Evolutionary conservation across 2,888 invertebrate genomes (phyloP).

Genomic region (Rotaria magnacalcarata): DNA sequence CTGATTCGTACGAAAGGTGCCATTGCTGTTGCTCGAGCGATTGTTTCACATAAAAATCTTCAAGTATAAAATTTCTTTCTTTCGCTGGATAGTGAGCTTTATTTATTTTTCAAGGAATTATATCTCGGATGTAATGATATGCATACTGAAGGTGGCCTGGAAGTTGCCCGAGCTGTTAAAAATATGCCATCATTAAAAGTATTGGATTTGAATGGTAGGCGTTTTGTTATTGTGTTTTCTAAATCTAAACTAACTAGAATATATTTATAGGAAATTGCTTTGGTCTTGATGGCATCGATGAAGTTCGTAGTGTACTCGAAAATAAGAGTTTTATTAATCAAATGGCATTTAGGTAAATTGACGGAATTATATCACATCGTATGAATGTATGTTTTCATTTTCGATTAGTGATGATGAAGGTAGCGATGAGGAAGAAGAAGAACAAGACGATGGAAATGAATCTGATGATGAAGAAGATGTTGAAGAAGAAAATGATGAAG

Average conservation of each 20-base stretch:
- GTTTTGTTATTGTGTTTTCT: neutral
- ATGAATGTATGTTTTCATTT: neutral
- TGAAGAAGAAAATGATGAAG: neutral
- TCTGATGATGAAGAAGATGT: slow-evolving; percentile 37
- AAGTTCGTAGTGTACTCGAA: slow-evolving; percentile 6
- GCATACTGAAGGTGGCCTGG: slow-evolving; percentile 35
- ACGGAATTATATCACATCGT: no score
- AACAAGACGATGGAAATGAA: slow-evolving; percentile 14
- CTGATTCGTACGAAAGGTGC: slow-evolving; percentile 36
- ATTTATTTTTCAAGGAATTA: slow-evolving; percentile 4
- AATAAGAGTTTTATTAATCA: neutral
- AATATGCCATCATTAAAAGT: slow-evolving; percentile 30
- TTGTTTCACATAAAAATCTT: slow-evolving; percentile 20
- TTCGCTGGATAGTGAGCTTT: no score
- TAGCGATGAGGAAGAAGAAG: slow-evolving; percentile 43
- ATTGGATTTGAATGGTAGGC: slow-evolving; percentile 16
- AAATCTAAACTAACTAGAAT: neutral
- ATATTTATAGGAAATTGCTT: slow-evolving; percentile 40
- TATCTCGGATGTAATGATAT: slow-evolving; percentile 44
- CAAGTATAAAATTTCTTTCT: neutral
- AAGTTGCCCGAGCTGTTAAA: slow-evolving; percentile 15
- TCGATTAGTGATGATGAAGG: slow-evolving; percentile 44
- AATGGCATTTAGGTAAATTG: neutral
- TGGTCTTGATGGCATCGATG: slow-evolving; percentile 43
- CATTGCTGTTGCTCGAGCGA: slow-evolving; percentile 28